Conservation (phyloP, 2,797 vertebrate species). For the Prunella strophiata region DNA sequence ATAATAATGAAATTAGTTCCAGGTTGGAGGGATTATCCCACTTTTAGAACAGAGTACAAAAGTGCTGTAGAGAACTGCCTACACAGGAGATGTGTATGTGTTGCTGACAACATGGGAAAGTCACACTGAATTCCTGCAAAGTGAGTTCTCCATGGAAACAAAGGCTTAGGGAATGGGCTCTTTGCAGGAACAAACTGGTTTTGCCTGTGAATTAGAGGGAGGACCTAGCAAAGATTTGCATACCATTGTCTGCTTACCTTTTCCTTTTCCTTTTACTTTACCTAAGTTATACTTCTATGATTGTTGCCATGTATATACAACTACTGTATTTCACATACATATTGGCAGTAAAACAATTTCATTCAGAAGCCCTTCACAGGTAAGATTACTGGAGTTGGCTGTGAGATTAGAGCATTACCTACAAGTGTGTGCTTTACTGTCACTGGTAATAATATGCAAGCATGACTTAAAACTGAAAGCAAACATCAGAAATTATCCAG, state of each 20-base stretch:
- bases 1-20: not conserved
- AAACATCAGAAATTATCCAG: conserved; percentile 70
- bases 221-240: not conserved
- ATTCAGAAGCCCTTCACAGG: conserved; percentile 80
- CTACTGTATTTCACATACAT: not conserved
- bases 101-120: not conserved
- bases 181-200: not conserved
- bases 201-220: not conserved
- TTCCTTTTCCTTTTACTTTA: not conserved
- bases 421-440: conserved; percentile 89
- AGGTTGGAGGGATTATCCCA: not conserved
- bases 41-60: not conserved
- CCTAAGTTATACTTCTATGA: not conserved
- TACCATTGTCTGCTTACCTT: not conserved
- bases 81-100: not conserved
- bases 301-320: not conserved
- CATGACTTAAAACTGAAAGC: conserved; percentile 86
- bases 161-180: not conserved
- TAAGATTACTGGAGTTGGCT: conserved; percentile 85
- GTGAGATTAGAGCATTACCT: conserved; percentile 84
- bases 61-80: not conserved
- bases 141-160: not conserved
- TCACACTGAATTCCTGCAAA: not conserved
- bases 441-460: conserved; percentile 86
- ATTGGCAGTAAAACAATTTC: conserved; percentile 78